Evolutionary conservation across 1,140 invertebrate genomes (phyloP), one percentile per base, ranked within the genome.

Genomic region (Amphibalanus amphitrite): DNA sequence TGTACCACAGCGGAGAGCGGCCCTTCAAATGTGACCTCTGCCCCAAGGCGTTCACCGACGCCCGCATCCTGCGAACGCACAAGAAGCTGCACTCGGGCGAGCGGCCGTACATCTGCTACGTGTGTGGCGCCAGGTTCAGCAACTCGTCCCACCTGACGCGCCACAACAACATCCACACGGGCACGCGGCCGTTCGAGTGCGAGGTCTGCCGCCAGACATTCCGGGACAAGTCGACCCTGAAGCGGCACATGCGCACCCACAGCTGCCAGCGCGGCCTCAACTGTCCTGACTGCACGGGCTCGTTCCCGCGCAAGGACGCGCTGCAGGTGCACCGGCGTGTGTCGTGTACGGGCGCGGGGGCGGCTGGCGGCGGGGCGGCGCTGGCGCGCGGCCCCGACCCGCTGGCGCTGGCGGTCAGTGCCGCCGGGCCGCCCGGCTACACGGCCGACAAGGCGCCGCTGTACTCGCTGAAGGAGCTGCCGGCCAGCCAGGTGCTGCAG

Each of bases 1-100:
- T 79, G 77, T 73, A 89, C 4, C 89, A 89, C 77, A 85, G 84
- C 28, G 84, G 83, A 0, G 81, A 83, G 73, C 81, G 82, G 72
- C 82, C 82, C 17, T 76, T 73, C 73, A 72, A 72, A 40, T 77
- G 77, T 69, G 74, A 74, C 68, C 68, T 75, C 28, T 77, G 77
- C 70, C 72, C 80, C 26, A 85, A 85, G 75, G 79, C 82, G 8
- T 85, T 85, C 47, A 73, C 75, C 23, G 74, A 73, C 29, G 73
- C 74, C 28, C 73, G 74, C 28, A 73, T 74, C 68, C 69, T 75
- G 38, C 73, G 74, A 38, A 71, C 72, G 0, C 75, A 75, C 38
- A 74, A 74, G 15, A 74, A 70, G 17, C 65, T 75, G n/a, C 75
- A 75, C 70, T 74, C 75, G 23, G 75, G 75, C 40, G 73, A 73